These are phyloP conservation scores for Gambelia wislizenii DNA, from an alignment of 2,797 vertebrate species.

Conservation along the genomic window DNA sequence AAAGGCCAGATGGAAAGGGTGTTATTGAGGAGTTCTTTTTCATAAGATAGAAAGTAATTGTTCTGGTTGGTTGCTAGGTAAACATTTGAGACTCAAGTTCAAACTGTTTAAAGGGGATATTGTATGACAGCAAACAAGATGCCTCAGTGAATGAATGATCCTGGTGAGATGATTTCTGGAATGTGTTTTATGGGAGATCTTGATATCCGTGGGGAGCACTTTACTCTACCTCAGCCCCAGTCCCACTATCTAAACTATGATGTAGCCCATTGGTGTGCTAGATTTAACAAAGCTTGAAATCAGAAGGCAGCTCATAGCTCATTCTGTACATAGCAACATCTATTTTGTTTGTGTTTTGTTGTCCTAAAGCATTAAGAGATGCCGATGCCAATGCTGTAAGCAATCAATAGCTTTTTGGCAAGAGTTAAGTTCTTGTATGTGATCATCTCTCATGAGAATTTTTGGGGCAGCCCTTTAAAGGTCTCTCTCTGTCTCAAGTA, in stretches of 20 bases:
- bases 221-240: no score
- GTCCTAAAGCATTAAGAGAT: background rate
- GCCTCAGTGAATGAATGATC: background rate
- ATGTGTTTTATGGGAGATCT: no score
- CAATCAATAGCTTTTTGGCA: slow-evolving; percentile 43
- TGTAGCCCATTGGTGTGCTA: no score
- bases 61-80: background rate
- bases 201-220: no score
- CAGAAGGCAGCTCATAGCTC: background rate
- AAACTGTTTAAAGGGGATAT: background rate
- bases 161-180: background rate
- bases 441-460: background rate
- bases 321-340: background rate
- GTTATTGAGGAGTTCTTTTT: background rate
- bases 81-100: background rate
- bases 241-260: no score
- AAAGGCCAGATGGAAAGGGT: background rate
- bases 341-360: background rate
- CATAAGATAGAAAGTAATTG: background rate
- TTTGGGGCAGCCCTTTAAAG: slow-evolving; percentile 55
- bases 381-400: slow-evolving; percentile 17
- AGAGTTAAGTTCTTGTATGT: background rate
- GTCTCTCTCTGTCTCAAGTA: slow-evolving; percentile 63
- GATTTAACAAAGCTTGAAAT: background rate
- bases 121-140: background rate